Base-by-base conservation (phyloP, 2,113 vertebrate genomes). In the Nibea coibor region DNA sequence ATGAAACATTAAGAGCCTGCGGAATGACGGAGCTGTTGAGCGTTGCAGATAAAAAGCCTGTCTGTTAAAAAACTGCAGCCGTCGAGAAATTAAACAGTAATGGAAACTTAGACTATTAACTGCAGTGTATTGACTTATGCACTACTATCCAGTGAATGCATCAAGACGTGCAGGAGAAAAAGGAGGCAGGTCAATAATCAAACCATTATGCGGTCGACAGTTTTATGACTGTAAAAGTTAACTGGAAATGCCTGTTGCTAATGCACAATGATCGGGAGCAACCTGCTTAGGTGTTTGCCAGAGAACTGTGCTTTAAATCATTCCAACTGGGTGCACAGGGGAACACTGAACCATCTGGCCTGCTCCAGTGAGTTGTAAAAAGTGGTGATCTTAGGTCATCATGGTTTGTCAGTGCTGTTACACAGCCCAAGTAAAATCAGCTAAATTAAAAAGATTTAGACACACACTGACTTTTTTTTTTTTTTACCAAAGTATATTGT, bases 321-420 rank as follows among this genome's bases (percentile, higher is more conserved):
- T 83, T 82, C 64, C 42, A 69, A 81, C 72, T 31, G 42, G 28
- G 57, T 73, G 80, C 80, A 82, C 84, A 78, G 66, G 84, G 85
- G 86, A 90, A 80, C 78, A 69, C 50, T 81, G 80, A 83, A 75
- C 83, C 89, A 88, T 88, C 88, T 89, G 89, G 87, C 58, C 65
- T 16, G 22, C 61, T 80, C 24, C 28, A 48, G 14, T 72, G 81
- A 75, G 83, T 68, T 58, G 17, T 84, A 87, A 66, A 73, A 86
- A 72, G 48, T n/a, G 22, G 3, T 2, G 58, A 84, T 85, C 79
- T 84, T 51, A 77, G 50, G 71, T 86, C 80, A 80, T 39, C n/a
- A 50, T 54, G 78, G 59, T 61, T 80, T 72, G 47, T 63, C 68
- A 51, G 24, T 53, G 47, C 57, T 67, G 53, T 10, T 61, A 39